Evolutionary conservation across 2,797 vertebrate genomes (phyloP), one percentile per base, ranked within the genome.

Genomic region (Siniperca scherzeri): DNA sequence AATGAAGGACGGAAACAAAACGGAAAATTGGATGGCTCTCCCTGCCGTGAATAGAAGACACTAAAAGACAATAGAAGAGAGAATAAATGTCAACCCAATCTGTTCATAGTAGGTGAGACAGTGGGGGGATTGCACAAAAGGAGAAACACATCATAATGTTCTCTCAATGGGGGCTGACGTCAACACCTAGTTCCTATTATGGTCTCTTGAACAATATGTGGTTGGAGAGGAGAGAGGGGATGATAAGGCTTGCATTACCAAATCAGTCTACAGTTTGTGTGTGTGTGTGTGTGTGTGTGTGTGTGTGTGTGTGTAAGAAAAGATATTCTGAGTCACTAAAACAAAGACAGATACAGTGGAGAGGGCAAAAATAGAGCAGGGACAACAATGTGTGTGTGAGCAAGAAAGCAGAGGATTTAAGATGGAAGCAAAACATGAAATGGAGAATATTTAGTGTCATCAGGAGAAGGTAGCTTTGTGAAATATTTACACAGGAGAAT

Each of bases 121-220:
- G 64, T 68, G 73, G 53, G 66, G 66, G 77, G 72, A 84, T 6
- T 21, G 75, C 81, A 82, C 81, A 86, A 89, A 90, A 79, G 81
- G 50, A 86, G 82, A 84, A 85, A 89, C 80, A 83, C 78, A 81
- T 86, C 83, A 91, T 88, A 88, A 89, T 87, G 74, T 89, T 86
- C 85, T 27, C 67, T 88, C 82, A 90, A 87, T 90, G 79, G 84
- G 38, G 84, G 60, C 80, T 90, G 88, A 89, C 84, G 85, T 89
- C 83, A 88, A 81, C 74, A 82, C 74, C 74, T 88, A 77, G n/a
- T 74, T 77, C 78, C 82, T 75, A 90, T 90, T 89, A 86, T 85
- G 84, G 82, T 86, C 87, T 87, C 68, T 85, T 89, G 87, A 87
- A 83, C 89, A 85, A 75, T 70, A 71, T 79, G 83, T 77, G 74